Evolutionary conservation across 1,140 invertebrate species (phyloP), one percentile per base, ranked within the genome.

Genomic region (Pollicipes pollicipes): DNA sequence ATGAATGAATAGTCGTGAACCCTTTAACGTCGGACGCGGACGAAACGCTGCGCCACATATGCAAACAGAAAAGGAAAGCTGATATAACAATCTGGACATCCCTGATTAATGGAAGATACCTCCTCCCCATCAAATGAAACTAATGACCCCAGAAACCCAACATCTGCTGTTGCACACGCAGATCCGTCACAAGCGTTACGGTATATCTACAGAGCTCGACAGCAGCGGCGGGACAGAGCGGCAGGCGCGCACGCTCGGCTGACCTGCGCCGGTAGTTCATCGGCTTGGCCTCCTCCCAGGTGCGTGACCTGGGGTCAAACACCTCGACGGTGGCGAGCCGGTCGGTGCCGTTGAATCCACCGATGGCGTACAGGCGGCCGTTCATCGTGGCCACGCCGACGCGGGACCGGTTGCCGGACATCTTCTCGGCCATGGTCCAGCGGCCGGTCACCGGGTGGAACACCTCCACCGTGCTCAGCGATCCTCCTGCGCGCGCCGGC

Each of bases 321-420:
- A 92, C 87, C 81, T 95, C 92, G 3, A 93, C 91, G n/a, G 90
- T 91, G 32, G 87, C 87, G 16, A 95, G 81, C 73, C 91, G 79
- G 76, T 93, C 90, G 32, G 83, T 82, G 10, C 92, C 90, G 79
- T 94, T 91, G 76, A 91, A 93, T 24, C 84, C 83, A 32, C 83
- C 84, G 72, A 85, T 83, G 30, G 82, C 84, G 76, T 84, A 83
- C 31, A 82, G 74, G 58, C 73, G 73, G 70, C 88, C 88, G 73
- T 86, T 83, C 75, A 90, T 82, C 0, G 93, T 90, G 29, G 90
- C 88, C 0, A 94, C 91, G 16, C 91, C 92, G 32, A 95, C 89
- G 72, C 92, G 79, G 70, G 88, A 91, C 71, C 90, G 79, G 74
- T 89, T 83, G 81, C 91, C 93, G 16, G 85, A 89, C 91, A 95